A percentile compares a stretch with the other conserved stretches of the same genome.
Conservation (phyloP, 1,140 invertebrate genomes). For the Caenorhabditis briggsae region DNA sequence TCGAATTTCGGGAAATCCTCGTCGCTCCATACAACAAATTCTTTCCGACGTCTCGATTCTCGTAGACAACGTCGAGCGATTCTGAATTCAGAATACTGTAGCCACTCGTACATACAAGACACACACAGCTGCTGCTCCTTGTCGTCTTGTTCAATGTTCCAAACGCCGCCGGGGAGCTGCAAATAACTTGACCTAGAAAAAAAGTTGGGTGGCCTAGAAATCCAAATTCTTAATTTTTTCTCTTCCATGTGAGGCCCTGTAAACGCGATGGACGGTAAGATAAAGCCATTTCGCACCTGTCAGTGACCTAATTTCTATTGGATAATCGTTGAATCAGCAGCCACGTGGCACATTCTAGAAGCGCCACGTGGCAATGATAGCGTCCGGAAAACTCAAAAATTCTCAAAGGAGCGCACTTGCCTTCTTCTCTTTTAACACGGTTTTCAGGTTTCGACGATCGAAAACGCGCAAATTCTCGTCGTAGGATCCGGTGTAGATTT, state of each 20-base stretch:
- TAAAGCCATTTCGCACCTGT: background rate
- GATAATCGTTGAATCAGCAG: background rate
- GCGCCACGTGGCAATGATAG: no score
- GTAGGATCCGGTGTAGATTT: constrained; percentile 11
- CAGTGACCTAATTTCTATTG: background rate
- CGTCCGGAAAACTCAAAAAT: background rate
- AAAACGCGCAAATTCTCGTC: constrained; percentile 5
- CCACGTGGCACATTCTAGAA: background rate
- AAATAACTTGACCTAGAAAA: background rate
- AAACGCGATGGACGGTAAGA: constrained; percentile 1
- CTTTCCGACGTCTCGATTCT: constrained; percentile 15
- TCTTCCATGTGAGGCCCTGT: background rate
- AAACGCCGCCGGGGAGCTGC: constrained; percentile 21
- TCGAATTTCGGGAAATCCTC: background rate
- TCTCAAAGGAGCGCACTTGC: background rate
- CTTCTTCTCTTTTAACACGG: constrained; percentile 24
- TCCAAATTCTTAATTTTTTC: background rate
- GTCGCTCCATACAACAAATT: constrained; percentile 23
- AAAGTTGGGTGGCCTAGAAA: background rate
- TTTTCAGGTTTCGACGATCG: constrained; percentile 21
- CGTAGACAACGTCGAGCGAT: background rate
- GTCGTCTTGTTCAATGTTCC: constrained; percentile 22
- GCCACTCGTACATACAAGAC: constrained; percentile 41
- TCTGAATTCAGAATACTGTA: constrained; percentile 37
- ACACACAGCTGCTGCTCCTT: background rate